phyloP scores from a whole-genome alignment of 2,797 vertebrate species.

The Leptodactylus fallax region DNA sequence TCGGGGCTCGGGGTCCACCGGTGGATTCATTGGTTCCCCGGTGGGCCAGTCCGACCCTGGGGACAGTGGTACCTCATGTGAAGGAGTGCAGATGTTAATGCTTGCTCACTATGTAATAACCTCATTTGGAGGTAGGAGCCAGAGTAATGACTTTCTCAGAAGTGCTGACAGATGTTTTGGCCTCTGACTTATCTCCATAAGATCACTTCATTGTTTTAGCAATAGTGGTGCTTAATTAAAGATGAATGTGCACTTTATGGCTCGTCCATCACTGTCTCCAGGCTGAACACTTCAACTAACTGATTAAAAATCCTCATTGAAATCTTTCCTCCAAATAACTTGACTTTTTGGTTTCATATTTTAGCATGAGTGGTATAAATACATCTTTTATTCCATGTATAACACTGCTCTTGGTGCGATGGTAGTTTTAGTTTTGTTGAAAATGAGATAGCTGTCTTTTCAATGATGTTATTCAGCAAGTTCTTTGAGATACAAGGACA shows the following conservation, averaged over 20 bases:
- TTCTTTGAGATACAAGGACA: neutral
- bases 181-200: slow-evolving; percentile 47
- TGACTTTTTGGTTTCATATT: neutral
- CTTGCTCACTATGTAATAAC: too few species aligned
- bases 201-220: slow-evolving; percentile 41
- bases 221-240: slow-evolving; percentile 47
- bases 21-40: too few species aligned
- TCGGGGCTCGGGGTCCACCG: too few species aligned
- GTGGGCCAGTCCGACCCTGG: too few species aligned
- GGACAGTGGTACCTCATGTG: slow-evolving; percentile 6
- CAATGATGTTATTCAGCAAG: neutral
- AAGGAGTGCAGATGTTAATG: too few species aligned
- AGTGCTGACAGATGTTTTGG: slow-evolving; percentile 51
- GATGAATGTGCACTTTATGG: slow-evolving; percentile 39
- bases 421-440: neutral
- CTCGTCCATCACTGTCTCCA: slow-evolving; percentile 31
- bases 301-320: neutral
- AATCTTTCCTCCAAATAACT: neutral
- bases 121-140: slow-evolving; percentile 4
- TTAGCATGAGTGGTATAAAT: neutral
- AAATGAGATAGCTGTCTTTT: too few species aligned
- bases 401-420: neutral
- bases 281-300: neutral
- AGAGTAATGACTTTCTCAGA: slow-evolving; percentile 39
- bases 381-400: neutral